Conservation (phyloP, 2,113 vertebrate genomes). For the Heloderma charlesbogerti region DNA sequence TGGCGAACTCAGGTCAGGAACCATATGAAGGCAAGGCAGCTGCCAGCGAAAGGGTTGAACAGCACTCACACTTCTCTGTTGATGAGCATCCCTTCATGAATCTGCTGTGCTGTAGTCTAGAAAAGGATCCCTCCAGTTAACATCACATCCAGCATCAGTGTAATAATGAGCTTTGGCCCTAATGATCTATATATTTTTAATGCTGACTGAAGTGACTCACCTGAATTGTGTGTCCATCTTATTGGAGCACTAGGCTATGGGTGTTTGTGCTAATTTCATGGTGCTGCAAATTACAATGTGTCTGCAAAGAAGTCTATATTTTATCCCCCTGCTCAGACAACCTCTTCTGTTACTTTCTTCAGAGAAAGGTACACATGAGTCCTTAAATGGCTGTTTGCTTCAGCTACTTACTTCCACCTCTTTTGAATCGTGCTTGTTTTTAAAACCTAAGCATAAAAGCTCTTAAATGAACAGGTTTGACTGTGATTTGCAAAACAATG, state of each 20-base stretch:
- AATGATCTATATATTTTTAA: constrained; percentile 12
- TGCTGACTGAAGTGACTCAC: constrained; percentile 18
- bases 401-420: background rate
- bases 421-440: constrained; percentile 2
- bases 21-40: background rate
- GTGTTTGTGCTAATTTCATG: background rate
- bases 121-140: background rate
- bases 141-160: background rate
- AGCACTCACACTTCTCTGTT: background rate
- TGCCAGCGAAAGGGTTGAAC: background rate
- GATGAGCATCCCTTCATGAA: background rate
- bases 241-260: background rate
- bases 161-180: background rate
- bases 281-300: constrained; percentile 13
- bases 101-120: too few relatives aligned
- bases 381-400: constrained; percentile 20
- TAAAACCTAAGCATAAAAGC: constrained; percentile 31
- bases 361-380: constrained; percentile 4
- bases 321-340: background rate
- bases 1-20: too few relatives aligned
- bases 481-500: constrained; percentile 11
- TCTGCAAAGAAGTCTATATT: background rate
- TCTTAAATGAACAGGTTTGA: constrained; percentile 45
- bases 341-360: constrained; percentile 22
- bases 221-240: constrained; percentile 3